These are phyloP conservation scores for Venustoraphidia nigricollis DNA, from an alignment of 2,888 invertebrate genomes.

Conservation along the genomic window DNA sequence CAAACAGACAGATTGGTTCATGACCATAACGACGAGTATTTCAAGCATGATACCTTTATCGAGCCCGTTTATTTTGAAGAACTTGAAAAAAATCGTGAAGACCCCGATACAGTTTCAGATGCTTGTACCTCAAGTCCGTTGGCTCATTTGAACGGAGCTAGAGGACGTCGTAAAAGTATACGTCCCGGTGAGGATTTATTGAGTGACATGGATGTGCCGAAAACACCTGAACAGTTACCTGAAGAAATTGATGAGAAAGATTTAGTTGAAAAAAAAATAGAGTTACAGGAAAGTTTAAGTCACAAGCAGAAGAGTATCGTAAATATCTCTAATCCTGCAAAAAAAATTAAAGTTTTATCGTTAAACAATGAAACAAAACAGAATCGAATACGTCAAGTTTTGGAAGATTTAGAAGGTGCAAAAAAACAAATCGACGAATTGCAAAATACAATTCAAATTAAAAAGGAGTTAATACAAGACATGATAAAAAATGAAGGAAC, in stretches of 20 bases:
- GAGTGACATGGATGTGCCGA: constrained; percentile 15
- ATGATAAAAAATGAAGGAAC: constrained; percentile 41
- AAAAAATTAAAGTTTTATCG: constrained; percentile 29
- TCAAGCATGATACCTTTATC: constrained; percentile 19
- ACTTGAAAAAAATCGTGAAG: not conserved
- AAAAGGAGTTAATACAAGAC: constrained; percentile 59
- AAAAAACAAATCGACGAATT: constrained; percentile 57
- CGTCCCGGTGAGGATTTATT: constrained; percentile 23
- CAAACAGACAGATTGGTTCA: constrained; percentile 53
- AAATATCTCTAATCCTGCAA: constrained; percentile 37
- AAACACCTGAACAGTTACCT: constrained; percentile 11
- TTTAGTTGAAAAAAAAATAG: too few relatives aligned
- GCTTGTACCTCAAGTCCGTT: not conserved
- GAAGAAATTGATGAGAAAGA: constrained; percentile 12
- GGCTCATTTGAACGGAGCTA: constrained; percentile 21
- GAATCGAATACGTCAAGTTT: constrained; percentile 25
- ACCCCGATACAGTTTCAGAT: not conserved
- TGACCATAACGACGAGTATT: constrained; percentile 42
- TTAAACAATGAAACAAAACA: constrained; percentile 24
- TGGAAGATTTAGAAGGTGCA: constrained; percentile 43
- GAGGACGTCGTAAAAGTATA: constrained; percentile 26
- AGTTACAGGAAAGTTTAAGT: too few relatives aligned
- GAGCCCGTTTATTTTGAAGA: not conserved
- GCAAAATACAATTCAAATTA: constrained; percentile 48
- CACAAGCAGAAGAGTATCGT: constrained; percentile 8